Evolutionary conservation across 2,113 vertebrate species (phyloP).

Genomic region (Ammodramus savannarum): DNA sequence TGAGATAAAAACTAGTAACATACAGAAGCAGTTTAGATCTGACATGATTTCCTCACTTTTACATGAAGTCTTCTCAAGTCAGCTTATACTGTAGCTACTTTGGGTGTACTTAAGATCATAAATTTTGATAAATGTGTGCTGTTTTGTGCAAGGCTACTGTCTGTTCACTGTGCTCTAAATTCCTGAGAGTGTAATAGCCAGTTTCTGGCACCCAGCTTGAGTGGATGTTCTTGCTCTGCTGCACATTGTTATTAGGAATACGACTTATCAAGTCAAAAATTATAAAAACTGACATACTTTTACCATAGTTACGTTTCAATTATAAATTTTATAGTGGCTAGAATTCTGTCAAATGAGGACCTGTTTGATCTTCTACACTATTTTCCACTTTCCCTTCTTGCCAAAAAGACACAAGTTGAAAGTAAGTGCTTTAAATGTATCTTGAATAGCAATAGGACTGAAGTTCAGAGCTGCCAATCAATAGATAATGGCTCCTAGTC

Average conservation of each 20-base stretch:
- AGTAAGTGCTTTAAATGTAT: background rate
- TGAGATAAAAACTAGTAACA: background rate
- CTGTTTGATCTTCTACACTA: background rate
- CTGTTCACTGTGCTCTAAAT: background rate
- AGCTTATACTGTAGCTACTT: background rate
- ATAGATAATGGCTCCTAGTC: background rate
- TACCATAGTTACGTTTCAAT: background rate
- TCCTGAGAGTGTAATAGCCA: background rate
- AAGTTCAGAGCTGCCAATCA: background rate
- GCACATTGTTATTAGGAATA: background rate
- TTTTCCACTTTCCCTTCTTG: background rate
- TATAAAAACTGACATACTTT: background rate
- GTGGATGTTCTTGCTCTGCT: background rate
- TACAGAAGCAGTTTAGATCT: background rate
- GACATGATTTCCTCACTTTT: background rate
- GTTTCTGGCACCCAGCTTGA: background rate
- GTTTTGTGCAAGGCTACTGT: background rate
- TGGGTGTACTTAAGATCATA: background rate
- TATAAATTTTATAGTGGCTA: background rate
- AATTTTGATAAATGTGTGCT: background rate
- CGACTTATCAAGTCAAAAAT: background rate
- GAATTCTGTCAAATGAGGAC: background rate
- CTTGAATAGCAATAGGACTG: background rate
- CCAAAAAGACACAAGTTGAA: background rate
- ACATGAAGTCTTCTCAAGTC: background rate